Evolutionary conservation across 2,113 vertebrate species (phyloP).

Genomic region (Rutilus rutilus): DNA sequence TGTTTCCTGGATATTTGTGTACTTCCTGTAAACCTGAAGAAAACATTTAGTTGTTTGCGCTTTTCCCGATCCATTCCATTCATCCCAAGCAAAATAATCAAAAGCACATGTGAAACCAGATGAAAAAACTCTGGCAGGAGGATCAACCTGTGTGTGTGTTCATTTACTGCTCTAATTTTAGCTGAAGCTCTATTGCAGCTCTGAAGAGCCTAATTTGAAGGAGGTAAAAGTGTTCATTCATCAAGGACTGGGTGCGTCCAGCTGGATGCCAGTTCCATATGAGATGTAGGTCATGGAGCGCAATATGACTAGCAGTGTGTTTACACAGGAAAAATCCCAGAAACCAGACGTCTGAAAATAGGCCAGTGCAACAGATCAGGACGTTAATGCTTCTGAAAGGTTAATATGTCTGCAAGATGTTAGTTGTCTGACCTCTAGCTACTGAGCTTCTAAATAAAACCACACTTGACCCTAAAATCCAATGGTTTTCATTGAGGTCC

Average conservation of each 20-base stretch:
- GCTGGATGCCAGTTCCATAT: slow-evolving; percentile 16
- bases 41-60: slow-evolving; percentile 1
- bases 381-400: slow-evolving; percentile 19
- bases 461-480: not conserved
- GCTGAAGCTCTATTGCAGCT: slow-evolving; percentile 27
- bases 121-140: slow-evolving; percentile 34
- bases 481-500: slow-evolving; percentile 28
- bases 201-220: slow-evolving; percentile 27
- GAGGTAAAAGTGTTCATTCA: slow-evolving; percentile 51
- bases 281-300: slow-evolving; percentile 40
- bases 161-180: slow-evolving; percentile 47
- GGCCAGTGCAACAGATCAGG: slow-evolving; percentile 2
- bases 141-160: slow-evolving; percentile 41
- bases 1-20: slow-evolving; percentile 8
- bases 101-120: slow-evolving; percentile 45
- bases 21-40: slow-evolving; percentile 30
- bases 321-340: slow-evolving; percentile 16
- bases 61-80: not conserved
- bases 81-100: not conserved
- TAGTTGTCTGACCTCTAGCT: slow-evolving; percentile 26
- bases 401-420: slow-evolving; percentile 41
- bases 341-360: slow-evolving; percentile 37
- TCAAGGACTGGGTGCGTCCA: slow-evolving; percentile 32
- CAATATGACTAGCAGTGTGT: slow-evolving; percentile 39
- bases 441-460: slow-evolving; percentile 38